A percentile compares a stretch with the other conserved stretches of the same genome.
These are phyloP conservation scores for Mythimna loreyi DNA, from an alignment of 2,888 invertebrate species.

Conservation along the genomic window DNA sequence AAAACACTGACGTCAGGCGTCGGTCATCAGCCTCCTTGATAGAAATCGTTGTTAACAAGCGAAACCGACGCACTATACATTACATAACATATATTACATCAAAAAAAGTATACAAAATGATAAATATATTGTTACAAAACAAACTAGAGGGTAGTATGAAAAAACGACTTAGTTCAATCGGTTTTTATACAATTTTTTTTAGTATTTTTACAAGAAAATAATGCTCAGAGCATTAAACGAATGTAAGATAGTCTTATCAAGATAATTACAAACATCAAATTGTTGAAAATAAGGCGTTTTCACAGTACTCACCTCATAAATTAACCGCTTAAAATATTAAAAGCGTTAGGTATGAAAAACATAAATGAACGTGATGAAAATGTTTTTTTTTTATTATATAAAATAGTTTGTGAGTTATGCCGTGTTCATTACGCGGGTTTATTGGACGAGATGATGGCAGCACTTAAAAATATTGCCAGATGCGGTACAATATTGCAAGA, in stretches of 20 bases:
- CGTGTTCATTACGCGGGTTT: slow-evolving; percentile 26
- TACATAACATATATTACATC: slow-evolving; percentile 62
- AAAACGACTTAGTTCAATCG: slow-evolving; percentile 21
- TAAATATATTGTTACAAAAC: slow-evolving; percentile 64
- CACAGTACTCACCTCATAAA: slow-evolving; percentile 15
- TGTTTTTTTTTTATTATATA: slow-evolving; percentile 38
- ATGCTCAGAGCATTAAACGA: slow-evolving; percentile 42
- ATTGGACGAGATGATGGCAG: slow-evolving; percentile 17
- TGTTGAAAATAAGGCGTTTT: slow-evolving; percentile 22
- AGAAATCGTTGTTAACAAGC: slow-evolving; percentile 4
- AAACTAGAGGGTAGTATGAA: slow-evolving; percentile 15
- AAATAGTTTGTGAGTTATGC: slow-evolving; percentile 61
- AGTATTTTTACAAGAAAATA: slow-evolving; percentile 45
- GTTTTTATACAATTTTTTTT: slow-evolving; percentile 29
- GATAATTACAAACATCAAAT: slow-evolving; percentile 46
- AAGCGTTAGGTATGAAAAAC: slow-evolving; percentile 54
- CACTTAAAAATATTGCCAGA: background rate
- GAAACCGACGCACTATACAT: slow-evolving; percentile 41
- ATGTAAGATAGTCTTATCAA: slow-evolving; percentile 20
- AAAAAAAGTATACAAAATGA: slow-evolving; percentile 65
- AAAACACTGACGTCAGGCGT: slow-evolving; percentile 60
- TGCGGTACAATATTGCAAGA: background rate
- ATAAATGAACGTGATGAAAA: slow-evolving; percentile 49
- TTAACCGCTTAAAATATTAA: slow-evolving; percentile 56
- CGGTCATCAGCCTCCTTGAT: background rate